Evolutionary conservation across 2,797 vertebrate species (phyloP).

Genomic region (Falco novaeseelandiae): DNA sequence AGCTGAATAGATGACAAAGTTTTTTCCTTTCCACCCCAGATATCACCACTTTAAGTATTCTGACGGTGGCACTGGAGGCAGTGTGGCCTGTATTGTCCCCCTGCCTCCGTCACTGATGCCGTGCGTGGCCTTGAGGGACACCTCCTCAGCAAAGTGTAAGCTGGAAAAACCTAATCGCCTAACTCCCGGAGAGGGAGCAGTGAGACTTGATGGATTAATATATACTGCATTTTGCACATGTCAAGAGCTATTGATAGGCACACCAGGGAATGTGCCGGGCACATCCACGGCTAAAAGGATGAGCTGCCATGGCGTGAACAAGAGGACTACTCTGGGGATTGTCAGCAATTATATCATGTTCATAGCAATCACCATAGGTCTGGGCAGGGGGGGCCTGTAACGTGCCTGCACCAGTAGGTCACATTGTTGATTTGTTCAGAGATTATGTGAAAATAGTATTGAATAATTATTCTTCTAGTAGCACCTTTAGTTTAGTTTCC

Average conservation of each 20-base stretch:
- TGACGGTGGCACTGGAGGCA: rapidly evolving
- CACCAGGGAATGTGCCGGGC: neutral
- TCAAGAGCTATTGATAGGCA: neutral
- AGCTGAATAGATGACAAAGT: neutral
- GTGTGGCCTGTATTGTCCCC: neutral
- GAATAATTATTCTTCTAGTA: neutral
- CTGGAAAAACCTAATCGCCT: neutral
- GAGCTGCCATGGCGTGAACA: neutral
- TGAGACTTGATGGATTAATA: conserved; percentile 37
- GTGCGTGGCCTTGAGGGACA: neutral
- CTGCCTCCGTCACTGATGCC: neutral
- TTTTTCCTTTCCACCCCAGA: neutral
- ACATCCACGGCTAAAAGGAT: neutral
- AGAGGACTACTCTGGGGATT: neutral
- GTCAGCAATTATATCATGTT: neutral
- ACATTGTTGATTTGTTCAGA: neutral
- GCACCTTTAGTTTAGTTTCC: neutral
- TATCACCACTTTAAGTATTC: neutral
- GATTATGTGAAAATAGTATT: neutral
- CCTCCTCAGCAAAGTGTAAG: neutral
- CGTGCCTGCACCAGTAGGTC: neutral
- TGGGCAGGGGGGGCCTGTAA: neutral
- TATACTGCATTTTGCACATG: conserved; percentile 3
- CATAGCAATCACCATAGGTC: neutral
- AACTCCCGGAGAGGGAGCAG: neutral